Conservation (phyloP, 2,113 vertebrate genomes). For the Taxidea taxus region DNA sequence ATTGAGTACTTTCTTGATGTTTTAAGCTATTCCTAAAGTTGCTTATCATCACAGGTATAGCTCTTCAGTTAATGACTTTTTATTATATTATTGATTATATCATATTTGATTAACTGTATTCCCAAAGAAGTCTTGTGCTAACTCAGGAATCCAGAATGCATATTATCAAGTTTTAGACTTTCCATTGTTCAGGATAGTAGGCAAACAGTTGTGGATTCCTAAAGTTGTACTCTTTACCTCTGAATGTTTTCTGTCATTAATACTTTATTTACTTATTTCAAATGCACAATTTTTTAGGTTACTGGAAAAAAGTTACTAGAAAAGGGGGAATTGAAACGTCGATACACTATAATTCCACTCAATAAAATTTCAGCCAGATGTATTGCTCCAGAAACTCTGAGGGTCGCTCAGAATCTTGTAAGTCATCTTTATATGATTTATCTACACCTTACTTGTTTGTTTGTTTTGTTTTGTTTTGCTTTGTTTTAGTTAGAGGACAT, state of each 20-base stretch:
- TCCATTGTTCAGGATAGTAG: background rate
- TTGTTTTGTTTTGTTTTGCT: background rate
- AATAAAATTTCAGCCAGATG: conserved; percentile 94
- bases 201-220: background rate
- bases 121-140: background rate
- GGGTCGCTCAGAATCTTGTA: conserved; percentile 90
- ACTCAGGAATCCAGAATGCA: background rate
- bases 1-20: background rate
- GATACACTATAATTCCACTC: conserved; percentile 96
- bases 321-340: conserved; percentile 90
- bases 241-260: conserved; percentile 14
- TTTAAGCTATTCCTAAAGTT: background rate
- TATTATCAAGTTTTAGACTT: background rate
- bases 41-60: background rate
- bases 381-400: conserved; percentile 82
- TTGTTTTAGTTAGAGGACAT: background rate
- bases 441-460: background rate
- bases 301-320: conserved; percentile 95
- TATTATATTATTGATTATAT: background rate
- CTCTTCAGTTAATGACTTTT: background rate
- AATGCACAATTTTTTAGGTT: conserved; percentile 82
- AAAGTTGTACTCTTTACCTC: background rate
- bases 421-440: conserved; percentile 64
- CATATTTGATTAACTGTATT: background rate
- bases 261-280: background rate